A percentile compares a stretch with the other conserved stretches of the same genome.
Conservation (phyloP, 2,113 vertebrate genomes). For the Gavia stellata region DNA sequence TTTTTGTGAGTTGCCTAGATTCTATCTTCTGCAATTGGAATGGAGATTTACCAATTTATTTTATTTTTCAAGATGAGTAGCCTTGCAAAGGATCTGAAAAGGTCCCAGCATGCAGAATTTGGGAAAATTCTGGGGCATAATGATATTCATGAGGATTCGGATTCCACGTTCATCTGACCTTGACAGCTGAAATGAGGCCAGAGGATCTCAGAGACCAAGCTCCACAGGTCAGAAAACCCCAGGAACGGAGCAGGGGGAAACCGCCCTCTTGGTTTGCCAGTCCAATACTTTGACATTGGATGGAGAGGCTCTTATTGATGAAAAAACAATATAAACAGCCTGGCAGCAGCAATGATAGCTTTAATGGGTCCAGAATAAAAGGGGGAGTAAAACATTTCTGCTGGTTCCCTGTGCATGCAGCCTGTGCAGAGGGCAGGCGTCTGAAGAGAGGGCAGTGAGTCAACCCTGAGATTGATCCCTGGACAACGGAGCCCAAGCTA, state of each 20-base stretch:
- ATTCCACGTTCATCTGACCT: slow-evolving; percentile 36
- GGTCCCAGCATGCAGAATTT: slow-evolving; percentile 35
- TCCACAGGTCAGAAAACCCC: neutral
- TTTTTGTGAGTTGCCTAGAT: slow-evolving; percentile 42
- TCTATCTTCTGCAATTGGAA: slow-evolving; percentile 47
- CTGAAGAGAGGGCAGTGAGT: neutral
- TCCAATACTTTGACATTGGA: neutral
- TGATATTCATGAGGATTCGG: slow-evolving; percentile 52
- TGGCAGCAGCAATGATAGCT: neutral
- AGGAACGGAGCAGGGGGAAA: neutral
- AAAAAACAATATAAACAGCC: neutral
- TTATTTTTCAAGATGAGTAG: slow-evolving; percentile 55
- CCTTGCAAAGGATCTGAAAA: slow-evolving; percentile 34
- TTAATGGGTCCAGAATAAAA: neutral
- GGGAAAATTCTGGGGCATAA: slow-evolving; percentile 38
- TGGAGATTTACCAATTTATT: slow-evolving; percentile 65
- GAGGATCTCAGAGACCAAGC: neutral
- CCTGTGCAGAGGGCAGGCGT: neutral
- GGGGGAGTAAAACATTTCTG: neutral
- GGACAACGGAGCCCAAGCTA: rapidly evolving
- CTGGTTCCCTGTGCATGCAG: neutral
- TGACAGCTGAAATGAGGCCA: neutral
- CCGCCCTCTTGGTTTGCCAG: neutral
- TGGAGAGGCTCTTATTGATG: neutral
- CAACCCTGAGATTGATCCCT: neutral